Conservation (phyloP, 2,797 vertebrate genomes). For the Acrossocheilus wenchowensis region DNA sequence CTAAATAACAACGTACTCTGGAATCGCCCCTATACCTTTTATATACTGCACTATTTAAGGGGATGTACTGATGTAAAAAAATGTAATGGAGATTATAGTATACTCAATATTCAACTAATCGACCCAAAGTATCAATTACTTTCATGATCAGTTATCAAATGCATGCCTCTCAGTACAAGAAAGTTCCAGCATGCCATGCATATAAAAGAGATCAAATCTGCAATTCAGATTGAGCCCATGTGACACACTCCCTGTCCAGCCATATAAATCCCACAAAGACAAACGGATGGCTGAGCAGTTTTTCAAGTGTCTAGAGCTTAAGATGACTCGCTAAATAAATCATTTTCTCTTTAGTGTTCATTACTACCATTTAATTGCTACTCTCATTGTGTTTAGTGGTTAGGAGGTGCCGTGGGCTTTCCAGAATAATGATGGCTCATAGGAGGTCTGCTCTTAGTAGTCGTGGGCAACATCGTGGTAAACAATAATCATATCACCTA, state of each 20-base stretch:
- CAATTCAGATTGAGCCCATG: slow-evolving; percentile 16
- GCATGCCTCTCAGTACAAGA: background rate
- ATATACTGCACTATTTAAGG: background rate
- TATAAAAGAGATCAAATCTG: slow-evolving; percentile 14
- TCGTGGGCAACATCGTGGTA: slow-evolving; percentile 1
- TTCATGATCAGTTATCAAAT: background rate
- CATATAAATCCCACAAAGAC: slow-evolving; percentile 3
- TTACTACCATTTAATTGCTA: slow-evolving; percentile 16
- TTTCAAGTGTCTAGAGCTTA: slow-evolving; percentile 12
- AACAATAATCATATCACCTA: slow-evolving; percentile 49
- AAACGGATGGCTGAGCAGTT: slow-evolving; percentile 1
- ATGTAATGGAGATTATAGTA: background rate
- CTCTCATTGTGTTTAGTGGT: slow-evolving; percentile 27
- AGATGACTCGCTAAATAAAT: slow-evolving; percentile 30
- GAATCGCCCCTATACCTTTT: background rate
- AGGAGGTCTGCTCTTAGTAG: slow-evolving; percentile 11
- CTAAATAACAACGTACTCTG: background rate
- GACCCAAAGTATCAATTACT: background rate
- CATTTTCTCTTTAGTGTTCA: slow-evolving; percentile 29
- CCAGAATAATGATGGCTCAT: slow-evolving; percentile 30
- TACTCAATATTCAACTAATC: background rate
- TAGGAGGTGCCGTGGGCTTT: slow-evolving; percentile 36
- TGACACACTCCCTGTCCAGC: slow-evolving; percentile 23
- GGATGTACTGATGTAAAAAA: background rate
- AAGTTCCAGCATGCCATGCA: background rate